phyloP scores from a whole-genome alignment of 2,888 invertebrate genomes.

The Philereme transversata region DNA sequence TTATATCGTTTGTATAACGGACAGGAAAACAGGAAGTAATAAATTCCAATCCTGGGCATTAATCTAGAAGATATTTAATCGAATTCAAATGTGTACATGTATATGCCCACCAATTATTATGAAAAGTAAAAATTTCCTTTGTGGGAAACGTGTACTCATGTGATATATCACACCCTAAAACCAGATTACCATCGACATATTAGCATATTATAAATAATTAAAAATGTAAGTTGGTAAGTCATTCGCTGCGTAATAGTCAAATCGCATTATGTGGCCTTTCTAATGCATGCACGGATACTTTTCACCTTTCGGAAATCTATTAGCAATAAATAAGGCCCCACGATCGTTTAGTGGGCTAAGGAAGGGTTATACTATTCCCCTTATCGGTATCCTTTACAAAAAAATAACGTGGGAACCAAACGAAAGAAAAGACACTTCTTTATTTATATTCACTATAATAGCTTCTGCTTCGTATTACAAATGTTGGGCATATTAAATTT shows the following conservation, averaged over 20 bases:
- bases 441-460: slow-evolving; percentile 67
- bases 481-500: slow-evolving; percentile 47
- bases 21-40: too few relatives aligned
- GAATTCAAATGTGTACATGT: too few relatives aligned
- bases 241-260: slow-evolving; percentile 42
- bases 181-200: slow-evolving; percentile 14
- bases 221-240: slow-evolving; percentile 16
- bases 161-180: slow-evolving; percentile 17
- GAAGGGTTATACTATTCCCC: slow-evolving; percentile 80
- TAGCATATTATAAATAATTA: slow-evolving; percentile 27
- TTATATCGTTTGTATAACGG: too few relatives aligned
- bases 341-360: slow-evolving; percentile 73
- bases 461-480: slow-evolving; percentile 56
- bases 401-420: slow-evolving; percentile 80
- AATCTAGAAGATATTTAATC: not conserved
- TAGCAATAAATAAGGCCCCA: slow-evolving; percentile 79
- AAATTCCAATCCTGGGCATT: too few relatives aligned
- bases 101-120: not conserved
- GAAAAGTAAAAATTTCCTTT: not conserved
- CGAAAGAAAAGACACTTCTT: slow-evolving; percentile 74
- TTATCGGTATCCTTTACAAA: slow-evolving; percentile 77
- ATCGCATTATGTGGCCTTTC: slow-evolving; percentile 54
- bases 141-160: not conserved
- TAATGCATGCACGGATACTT: slow-evolving; percentile 65
- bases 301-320: slow-evolving; percentile 75